A percentile compares a stretch with the other conserved stretches of the same genome.
Evolutionary conservation across 2,797 vertebrate genomes (phyloP).

Genomic region (Tarsius wallacei): DNA sequence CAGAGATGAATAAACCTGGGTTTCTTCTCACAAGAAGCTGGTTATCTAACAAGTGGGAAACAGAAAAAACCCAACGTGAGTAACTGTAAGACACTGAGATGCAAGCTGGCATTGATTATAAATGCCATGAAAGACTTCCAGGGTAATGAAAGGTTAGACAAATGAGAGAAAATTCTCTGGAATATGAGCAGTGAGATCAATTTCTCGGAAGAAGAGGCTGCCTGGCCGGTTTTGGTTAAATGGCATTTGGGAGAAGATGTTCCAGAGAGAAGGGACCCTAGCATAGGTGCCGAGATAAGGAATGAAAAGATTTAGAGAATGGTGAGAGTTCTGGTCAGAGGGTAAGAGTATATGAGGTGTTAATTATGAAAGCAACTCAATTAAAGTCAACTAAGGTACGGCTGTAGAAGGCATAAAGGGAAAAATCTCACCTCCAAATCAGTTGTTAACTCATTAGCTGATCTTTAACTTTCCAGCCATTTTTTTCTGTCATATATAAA

Average conservation of each 20-base stretch:
- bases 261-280: not conserved
- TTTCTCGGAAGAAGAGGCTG: not conserved
- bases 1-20: constrained; percentile 9
- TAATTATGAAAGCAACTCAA: not conserved
- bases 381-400: not conserved
- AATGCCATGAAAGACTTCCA: not conserved
- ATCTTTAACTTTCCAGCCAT: not conserved
- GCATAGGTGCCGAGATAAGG: not conserved
- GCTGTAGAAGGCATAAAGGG: not conserved
- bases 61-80: not conserved
- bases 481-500: not conserved
- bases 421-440: constrained; percentile 36
- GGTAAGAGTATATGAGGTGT: not conserved
- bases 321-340: not conserved
- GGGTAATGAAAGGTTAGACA: not conserved
- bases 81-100: not conserved
- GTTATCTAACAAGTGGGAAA: not conserved
- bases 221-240: not conserved
- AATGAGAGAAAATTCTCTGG: not conserved
- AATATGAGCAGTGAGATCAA: not conserved
- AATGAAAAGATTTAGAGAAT: not conserved
- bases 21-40: constrained; percentile 1
- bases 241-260: not conserved
- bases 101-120: not conserved
- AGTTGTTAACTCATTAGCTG: not conserved